Evolutionary conservation across 2,113 vertebrate species (phyloP), one percentile per base, ranked within the genome.

Genomic region (Lophochroa leadbeateri): DNA sequence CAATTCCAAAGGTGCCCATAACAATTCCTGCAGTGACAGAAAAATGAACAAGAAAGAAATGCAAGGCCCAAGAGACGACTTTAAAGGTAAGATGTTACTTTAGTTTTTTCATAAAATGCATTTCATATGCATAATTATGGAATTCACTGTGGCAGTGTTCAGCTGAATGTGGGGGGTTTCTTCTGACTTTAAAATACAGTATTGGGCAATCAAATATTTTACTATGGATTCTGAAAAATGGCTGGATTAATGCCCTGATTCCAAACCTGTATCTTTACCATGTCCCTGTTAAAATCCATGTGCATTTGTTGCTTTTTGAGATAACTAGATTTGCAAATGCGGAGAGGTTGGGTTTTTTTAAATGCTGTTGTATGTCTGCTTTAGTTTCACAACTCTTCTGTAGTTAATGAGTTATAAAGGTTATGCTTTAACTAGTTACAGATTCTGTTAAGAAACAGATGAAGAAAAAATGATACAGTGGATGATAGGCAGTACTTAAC

Each of bases 31-130:
- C 97, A 98, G 98, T 87, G 98, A 98, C 97, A 96, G 97, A 95
- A 98, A 98, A 97, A 98, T 99, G 98, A 99, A 98, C 94, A 98
- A 98, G 96, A 99, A 98, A 96, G 99, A 99, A 27, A 97, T 98
- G 69, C 98, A 98, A 93, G 98, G 97, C 92, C 94, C 97, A 41
- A 98, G 98, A 95, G 98, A 99, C 70, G 98, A 99, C 94, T 99
- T 99, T 93, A 99, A 98, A 99, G 99, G 99, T 99, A 97, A 98
- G 97, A 39, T 43, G 9, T 69, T 79, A 11, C 70, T 92, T 75
- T 57, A 35, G 33, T 43, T 11, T 83, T 90, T 77, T 88, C 15
- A 60, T n/a, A 80, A 65, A 88, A 11, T 7, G 27, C 7, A 7
- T 76, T 65, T 83, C 39, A 17, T 83, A 28, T 47, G 27, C n/a